Evolutionary conservation across 2,113 vertebrate genomes (phyloP).

Genomic region (Neopipo cinnamomea): DNA sequence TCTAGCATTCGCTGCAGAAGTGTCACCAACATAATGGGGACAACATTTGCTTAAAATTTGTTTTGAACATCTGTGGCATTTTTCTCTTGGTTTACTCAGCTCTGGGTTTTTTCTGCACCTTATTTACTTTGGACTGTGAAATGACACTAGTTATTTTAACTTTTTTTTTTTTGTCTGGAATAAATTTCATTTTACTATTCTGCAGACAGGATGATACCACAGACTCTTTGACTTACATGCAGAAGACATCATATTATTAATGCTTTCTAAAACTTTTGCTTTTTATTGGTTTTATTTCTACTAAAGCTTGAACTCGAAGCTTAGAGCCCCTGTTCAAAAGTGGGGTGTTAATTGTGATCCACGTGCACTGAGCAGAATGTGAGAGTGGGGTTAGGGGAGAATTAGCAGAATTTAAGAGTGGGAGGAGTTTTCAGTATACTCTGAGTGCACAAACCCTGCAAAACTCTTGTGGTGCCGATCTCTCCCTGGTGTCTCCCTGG

Average conservation of each 20-base stretch:
- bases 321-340: background rate
- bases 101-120: background rate
- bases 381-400: background rate
- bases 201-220: constrained; percentile 3
- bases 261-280: background rate
- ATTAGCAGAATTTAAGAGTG: background rate
- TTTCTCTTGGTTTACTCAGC: background rate
- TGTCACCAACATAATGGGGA: constrained; percentile 2
- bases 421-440: background rate
- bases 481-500: background rate
- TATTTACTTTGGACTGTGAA: constrained; percentile 23
- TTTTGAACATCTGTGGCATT: constrained; percentile 1
- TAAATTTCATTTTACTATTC: background rate
- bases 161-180: background rate
- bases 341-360: background rate
- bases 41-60: constrained; percentile 34
- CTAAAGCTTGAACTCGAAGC: background rate
- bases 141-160: background rate
- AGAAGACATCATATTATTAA: background rate
- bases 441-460: background rate
- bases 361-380: background rate
- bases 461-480: background rate
- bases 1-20: background rate
- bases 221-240: background rate
- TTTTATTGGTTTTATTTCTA: background rate